Evolutionary conservation across 2,797 vertebrate species (phyloP).

Genomic region (Spinus olivaceus): DNA sequence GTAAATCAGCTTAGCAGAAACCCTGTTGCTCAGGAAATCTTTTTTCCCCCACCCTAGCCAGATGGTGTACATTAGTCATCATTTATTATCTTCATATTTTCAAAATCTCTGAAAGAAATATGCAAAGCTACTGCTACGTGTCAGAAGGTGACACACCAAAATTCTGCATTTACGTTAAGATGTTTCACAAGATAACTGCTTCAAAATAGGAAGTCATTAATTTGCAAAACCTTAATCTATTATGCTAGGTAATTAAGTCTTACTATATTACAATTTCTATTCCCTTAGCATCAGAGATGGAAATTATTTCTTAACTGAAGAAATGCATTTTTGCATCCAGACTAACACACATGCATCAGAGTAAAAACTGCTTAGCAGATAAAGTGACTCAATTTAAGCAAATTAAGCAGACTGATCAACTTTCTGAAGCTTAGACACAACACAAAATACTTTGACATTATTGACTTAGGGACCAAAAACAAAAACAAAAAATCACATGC

Average conservation of each 20-base stretch:
- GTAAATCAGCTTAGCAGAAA: slow-evolving; percentile 33
- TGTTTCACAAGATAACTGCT: neutral
- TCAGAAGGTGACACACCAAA: neutral
- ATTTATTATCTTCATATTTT: slow-evolving; percentile 63
- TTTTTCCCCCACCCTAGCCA: neutral
- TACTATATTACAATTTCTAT: neutral
- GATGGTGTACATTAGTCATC: slow-evolving; percentile 67
- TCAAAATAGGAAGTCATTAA: neutral
- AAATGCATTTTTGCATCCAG: neutral
- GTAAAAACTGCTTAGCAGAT: neutral
- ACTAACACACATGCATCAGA: neutral
- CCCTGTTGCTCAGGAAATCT: neutral
- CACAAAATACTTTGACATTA: neutral
- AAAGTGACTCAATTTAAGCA: neutral
- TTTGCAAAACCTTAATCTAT: neutral
- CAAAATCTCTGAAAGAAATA: slow-evolving; percentile 48
- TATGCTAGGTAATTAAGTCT: neutral
- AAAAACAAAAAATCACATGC: neutral
- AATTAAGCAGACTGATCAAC: neutral
- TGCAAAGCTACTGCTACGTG: slow-evolving; percentile 26
- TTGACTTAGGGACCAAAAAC: neutral
- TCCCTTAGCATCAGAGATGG: neutral
- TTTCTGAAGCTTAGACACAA: neutral
- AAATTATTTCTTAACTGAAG: neutral
- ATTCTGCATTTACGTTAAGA: neutral